Evolutionary conservation across 2,797 vertebrate species (phyloP), one percentile per base, ranked within the genome.

Genomic region (Apogon talboti): DNA sequence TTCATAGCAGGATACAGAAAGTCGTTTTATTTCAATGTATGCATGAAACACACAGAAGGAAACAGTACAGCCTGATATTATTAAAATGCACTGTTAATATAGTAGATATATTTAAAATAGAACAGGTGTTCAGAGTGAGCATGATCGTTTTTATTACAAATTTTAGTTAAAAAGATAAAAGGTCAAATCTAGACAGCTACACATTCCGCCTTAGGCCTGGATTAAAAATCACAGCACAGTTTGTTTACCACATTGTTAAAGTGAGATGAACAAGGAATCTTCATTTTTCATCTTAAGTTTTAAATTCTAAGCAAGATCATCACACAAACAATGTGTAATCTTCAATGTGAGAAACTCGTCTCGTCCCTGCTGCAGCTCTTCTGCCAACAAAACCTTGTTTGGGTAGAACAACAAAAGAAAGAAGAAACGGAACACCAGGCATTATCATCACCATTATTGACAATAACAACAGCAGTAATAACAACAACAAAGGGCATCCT

Each of bases 401-500:
- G 77, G 51, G 66, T 74, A 75, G 70, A 76, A 84, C 57, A 83
- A 83, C 54, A 81, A 86, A 83, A 79, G 64, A 75, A 76, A 87
- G 69, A 69, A 35, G 74, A 72, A 85, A 89, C 63, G 84, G 84
- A 82, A 86, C 84, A 79, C 73, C 79, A 64, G 42, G 71, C 77
- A 68, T 87, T 79, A 86, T 82, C 85, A 75, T 84, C 84, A 84
- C 77, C 81, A 58, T 88, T 85, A 88, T 86, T 82, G 81, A 86
- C 83, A 84, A 87, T 71, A 86, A 76, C 86, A 84, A 85, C 84
- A 72, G 71, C 76, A 59, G 67, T 72, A 90, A 87, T 79, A 88
- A 78, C 73, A 82, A 84, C 81, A 86, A 88, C 86, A 89, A 87
- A 87, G 73, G 81, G 71, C 74, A 88, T 87, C 78, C 85, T 81